Evolutionary conservation across 1,140 invertebrate species (phyloP), one percentile per base, ranked within the genome.

Genomic region (Sminthurides bifidus): DNA sequence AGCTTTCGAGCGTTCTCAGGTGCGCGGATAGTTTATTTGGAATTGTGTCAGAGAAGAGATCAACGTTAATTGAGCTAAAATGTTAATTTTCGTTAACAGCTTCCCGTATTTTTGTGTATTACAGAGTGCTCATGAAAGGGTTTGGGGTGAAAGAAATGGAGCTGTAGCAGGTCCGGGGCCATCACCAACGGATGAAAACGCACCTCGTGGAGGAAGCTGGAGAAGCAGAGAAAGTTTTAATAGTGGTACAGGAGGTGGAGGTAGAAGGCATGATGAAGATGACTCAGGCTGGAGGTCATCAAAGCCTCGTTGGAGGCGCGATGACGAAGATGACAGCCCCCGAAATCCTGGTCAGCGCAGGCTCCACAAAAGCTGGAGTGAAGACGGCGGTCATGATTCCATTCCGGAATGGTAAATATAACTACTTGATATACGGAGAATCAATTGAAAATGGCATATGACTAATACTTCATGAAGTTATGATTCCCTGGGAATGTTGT

Each of bases 321-420:
- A 60, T 74, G 74, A 65, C 70, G 78, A 48, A 60, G 68, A 53
- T 70, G 72, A 63, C 72, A 74, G 56, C 75, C 80, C 62, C 79
- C 81, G 12, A 78, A 79, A 29, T 77, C 75, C 15, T 81, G 80
- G 81, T 73, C 80, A 56, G 69, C 70, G 51, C 63, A 68, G 44
- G 63, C 63, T 63, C 37, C 72, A 73, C 52, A 72, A 72, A 38
- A 82, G 79, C 68, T 83, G 82, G 81, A 76, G 81, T 27, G 80
- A 82, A 57, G 77, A 76, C 48, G 79, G 80, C 15, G 63, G 61
- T 15, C 64, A 68, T 63, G 81, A 84, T 54, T 78, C 81, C 69
- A 72, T 84, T 59, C 82, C 82, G 12, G 83, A 84, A 74, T 84
- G 82, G 80, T 77, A 65, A 68, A 57, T 41, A 17, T 41, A 8